Percentiles rank a stretch among this genome's conserved stretches.
Conservation (phyloP, 2,888 invertebrate species). For the Agapostemon virescens region DNA sequence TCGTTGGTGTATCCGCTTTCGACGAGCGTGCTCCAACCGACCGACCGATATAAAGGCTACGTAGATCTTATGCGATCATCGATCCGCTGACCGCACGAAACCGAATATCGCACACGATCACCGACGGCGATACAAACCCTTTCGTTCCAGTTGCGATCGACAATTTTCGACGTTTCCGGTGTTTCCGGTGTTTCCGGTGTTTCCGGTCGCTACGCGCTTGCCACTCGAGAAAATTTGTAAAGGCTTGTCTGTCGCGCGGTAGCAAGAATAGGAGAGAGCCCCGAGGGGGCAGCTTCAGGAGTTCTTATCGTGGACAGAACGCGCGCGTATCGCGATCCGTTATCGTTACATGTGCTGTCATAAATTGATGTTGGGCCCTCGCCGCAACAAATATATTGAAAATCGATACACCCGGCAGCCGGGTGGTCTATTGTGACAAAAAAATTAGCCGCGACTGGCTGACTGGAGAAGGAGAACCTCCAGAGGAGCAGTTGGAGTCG, state of each 20-base stretch:
- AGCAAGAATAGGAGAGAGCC: neutral
- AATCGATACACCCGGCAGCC: constrained; percentile 46
- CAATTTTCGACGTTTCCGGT: neutral
- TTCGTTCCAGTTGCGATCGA: neutral
- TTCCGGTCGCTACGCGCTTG: neutral
- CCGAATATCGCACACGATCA: neutral
- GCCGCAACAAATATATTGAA: constrained; percentile 44
- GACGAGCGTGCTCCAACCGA: too few relatives aligned
- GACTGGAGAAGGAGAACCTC: constrained; percentile 29
- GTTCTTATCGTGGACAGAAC: constrained; percentile 6
- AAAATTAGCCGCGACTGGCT: constrained; percentile 41
- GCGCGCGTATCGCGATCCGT: constrained; percentile 3
- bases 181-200: neutral
- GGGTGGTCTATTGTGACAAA: constrained; percentile 44
- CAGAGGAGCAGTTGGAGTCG: constrained; percentile 67
- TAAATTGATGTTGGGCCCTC: constrained; percentile 32
- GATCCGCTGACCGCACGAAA: too few relatives aligned
- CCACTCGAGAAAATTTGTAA: neutral
- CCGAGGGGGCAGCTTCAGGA: neutral
- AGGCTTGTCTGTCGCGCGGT: neutral
- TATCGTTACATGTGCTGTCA: constrained; percentile 28
- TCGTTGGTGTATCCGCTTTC: too few relatives aligned
- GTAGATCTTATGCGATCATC: too few relatives aligned
- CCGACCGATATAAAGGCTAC: neutral
- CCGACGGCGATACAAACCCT: neutral